A percentile compares a stretch with the other conserved stretches of the same genome.
These are phyloP conservation scores for Calidris pygmaea DNA, from an alignment of 2,113 vertebrate species.

Conservation along the genomic window DNA sequence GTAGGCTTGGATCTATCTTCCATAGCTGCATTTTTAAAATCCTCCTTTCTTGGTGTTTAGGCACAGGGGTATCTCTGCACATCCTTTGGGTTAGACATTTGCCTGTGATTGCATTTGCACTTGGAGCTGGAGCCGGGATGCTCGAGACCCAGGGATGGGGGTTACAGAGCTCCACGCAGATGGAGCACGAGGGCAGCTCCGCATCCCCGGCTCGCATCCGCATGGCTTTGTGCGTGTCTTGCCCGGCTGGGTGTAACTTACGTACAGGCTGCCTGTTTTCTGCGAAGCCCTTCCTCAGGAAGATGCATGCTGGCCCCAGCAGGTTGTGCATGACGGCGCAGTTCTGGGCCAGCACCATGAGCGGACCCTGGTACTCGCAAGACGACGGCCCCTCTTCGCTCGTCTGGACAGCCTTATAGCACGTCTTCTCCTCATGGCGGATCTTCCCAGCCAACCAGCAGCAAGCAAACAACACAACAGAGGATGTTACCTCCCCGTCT, in stretches of 20 bases:
- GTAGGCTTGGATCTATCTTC: not conserved
- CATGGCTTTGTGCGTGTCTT: not conserved
- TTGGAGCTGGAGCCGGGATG: not conserved
- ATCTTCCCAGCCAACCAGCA: constrained; percentile 78
- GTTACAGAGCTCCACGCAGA: not conserved
- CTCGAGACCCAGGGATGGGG: not conserved
- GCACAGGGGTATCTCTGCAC: not conserved
- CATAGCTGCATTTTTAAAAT: not conserved
- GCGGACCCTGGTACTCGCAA: constrained; percentile 83
- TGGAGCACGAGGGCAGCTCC: not conserved
- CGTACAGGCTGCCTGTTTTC: constrained; percentile 98
- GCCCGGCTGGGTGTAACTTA: constrained; percentile 82
- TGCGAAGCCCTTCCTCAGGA: constrained; percentile 97
- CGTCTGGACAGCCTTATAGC: constrained; percentile 90
- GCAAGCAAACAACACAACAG: constrained; percentile 78
- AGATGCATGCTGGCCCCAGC: constrained; percentile 96
- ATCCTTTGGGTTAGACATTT: not conserved
- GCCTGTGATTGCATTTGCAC: not conserved
- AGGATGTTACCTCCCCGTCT: constrained; percentile 69
- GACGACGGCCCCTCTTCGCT: constrained; percentile 84
- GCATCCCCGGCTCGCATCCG: not conserved
- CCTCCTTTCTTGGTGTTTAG: not conserved
- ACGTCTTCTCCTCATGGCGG: constrained; percentile 90
- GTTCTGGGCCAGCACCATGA: constrained; percentile 91
- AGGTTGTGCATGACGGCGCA: constrained; percentile 93